phyloP scores from a whole-genome alignment of 2,797 vertebrate genomes.

The Bradypodion ventrale region DNA sequence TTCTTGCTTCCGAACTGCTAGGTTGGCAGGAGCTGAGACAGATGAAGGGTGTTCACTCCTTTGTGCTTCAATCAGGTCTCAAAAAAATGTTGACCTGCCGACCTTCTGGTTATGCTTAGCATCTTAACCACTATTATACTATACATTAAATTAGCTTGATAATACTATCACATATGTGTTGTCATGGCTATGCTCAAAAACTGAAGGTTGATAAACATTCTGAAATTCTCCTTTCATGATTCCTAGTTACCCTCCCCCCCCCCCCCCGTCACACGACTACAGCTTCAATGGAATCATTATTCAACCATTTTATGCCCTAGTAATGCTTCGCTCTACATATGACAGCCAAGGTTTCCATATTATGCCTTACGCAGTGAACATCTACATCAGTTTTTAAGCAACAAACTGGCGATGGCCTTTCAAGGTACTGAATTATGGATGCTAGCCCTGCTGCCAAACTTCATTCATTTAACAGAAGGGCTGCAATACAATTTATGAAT shows the following conservation, averaged over 20 bases:
- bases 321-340: not conserved
- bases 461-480: not conserved
- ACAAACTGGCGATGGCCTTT: not conserved
- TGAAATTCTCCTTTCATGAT: no score
- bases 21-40: no score
- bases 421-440: not conserved
- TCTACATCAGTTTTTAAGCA: not conserved
- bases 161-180: not conserved
- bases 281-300: not conserved
- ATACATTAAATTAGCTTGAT: not conserved
- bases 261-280: not conserved
- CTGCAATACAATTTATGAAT: not conserved
- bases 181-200: no score
- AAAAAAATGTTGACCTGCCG: no score
- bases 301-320: not conserved
- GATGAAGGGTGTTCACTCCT: no score
- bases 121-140: not conserved
- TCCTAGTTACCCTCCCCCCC: no score
- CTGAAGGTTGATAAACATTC: no score
- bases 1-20: no score
- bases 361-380: not conserved
- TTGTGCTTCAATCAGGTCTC: no score
- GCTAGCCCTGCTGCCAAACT: not conserved
- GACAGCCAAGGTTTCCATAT: not conserved
- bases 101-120: no score